Evolutionary conservation across 2,888 invertebrate species (phyloP).

Genomic region (Sialis lutaria): DNA sequence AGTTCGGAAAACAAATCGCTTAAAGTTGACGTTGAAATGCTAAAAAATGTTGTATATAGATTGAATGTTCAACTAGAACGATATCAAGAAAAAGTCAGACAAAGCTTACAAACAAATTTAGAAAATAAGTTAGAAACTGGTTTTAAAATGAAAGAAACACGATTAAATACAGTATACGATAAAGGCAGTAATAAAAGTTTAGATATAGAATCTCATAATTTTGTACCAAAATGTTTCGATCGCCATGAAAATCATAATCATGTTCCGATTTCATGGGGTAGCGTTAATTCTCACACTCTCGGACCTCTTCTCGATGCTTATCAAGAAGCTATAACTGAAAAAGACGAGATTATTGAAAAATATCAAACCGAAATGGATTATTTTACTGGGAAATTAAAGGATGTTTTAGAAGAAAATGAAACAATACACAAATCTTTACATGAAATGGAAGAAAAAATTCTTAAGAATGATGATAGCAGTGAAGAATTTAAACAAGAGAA

Average conservation of each 20-base stretch:
- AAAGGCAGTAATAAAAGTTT: constrained; percentile 12
- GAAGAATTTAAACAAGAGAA: constrained; percentile 26
- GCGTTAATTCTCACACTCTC: constrained; percentile 41
- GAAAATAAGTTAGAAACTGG: background rate
- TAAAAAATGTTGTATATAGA: constrained; percentile 63
- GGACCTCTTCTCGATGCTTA: constrained; percentile 62
- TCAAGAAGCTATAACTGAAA: constrained; percentile 59
- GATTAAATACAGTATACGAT: no score
- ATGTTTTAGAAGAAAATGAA: constrained; percentile 53
- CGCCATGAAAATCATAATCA: constrained; percentile 22
- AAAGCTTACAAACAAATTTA: background rate
- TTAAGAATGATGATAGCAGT: constrained; percentile 21
- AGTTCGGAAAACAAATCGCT: constrained; percentile 29
- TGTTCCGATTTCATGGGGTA: constrained; percentile 33
- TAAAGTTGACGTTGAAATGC: constrained; percentile 47
- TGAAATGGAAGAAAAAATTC: constrained; percentile 20
- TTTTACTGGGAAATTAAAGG: constrained; percentile 54
- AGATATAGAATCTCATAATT: constrained; percentile 2
- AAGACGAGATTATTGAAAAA: constrained; percentile 49
- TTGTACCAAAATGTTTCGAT: constrained; percentile 13
- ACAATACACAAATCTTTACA: constrained; percentile 24
- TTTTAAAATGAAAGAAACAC: constrained; percentile 10
- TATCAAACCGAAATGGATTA: constrained; percentile 53
- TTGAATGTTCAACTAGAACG: constrained; percentile 60
- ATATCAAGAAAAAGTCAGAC: constrained; percentile 48